phyloP scores from a whole-genome alignment of 2,888 invertebrate genomes.

The Hyposoter didymator region DNA sequence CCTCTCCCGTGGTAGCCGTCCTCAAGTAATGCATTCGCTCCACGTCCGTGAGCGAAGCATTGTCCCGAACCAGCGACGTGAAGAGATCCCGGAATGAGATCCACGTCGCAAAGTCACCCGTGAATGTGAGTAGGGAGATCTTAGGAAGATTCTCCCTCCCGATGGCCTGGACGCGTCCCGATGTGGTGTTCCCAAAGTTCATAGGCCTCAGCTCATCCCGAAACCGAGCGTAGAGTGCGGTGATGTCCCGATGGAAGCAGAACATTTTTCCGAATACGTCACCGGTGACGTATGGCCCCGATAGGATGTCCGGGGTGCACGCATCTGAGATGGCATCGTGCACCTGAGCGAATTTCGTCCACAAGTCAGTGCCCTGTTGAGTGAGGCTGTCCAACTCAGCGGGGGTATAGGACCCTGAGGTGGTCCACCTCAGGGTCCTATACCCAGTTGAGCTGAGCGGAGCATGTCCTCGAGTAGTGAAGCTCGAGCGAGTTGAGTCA shows the following conservation, averaged over 20 bases:
- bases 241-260: not conserved
- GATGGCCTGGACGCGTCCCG: not conserved
- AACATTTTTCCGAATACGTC: not conserved
- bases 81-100: slow-evolving; percentile 25
- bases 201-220: not conserved
- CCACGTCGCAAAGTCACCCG: slow-evolving; percentile 9
- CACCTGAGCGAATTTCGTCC: not conserved
- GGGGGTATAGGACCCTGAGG: not conserved
- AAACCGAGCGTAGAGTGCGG: not conserved
- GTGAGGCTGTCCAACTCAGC: not conserved
- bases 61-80: not conserved
- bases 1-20: slow-evolving; percentile 13
- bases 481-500: not conserved
- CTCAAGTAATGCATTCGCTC: slow-evolving; percentile 28
- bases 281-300: not conserved
- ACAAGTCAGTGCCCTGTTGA: not conserved
- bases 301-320: not conserved
- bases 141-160: not conserved
- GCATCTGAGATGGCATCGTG: not conserved
- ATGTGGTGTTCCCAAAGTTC: not conserved
- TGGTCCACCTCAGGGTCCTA: no score
- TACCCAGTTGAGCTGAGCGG: no score
- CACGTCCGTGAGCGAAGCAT: not conserved
- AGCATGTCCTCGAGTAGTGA: not conserved
- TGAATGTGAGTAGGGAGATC: slow-evolving; percentile 3